Conservation (phyloP, 2,888 invertebrate genomes). For the Phrixothrix hirtus region DNA sequence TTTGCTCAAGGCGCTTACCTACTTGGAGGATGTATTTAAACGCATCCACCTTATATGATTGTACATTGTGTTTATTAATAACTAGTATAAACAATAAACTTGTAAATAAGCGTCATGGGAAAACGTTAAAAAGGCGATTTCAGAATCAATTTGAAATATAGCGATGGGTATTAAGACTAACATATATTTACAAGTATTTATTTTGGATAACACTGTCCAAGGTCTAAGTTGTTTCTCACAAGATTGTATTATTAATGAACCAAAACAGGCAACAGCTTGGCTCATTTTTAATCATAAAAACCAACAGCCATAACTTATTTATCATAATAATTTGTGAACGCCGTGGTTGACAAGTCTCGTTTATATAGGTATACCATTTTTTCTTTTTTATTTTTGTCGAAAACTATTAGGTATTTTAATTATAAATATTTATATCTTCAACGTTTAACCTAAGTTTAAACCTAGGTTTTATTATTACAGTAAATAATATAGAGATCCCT, state of each 20-base stretch:
- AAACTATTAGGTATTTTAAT: slow-evolving; percentile 22
- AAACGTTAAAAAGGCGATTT: slow-evolving; percentile 10
- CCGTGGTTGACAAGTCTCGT: slow-evolving; percentile 38
- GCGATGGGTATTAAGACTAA: slow-evolving; percentile 12
- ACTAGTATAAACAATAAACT: too few relatives aligned
- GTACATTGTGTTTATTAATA: not conserved
- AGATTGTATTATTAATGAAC: slow-evolving; percentile 44
- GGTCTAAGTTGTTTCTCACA: slow-evolving; percentile 38
- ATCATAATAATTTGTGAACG: slow-evolving; percentile 43
- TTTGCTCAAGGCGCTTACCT: slow-evolving; percentile 9
- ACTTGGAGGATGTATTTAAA: slow-evolving; percentile 2
- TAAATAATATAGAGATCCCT: slow-evolving; percentile 30
- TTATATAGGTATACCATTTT: slow-evolving; percentile 31
- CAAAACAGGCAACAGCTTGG: slow-evolving; percentile 45
- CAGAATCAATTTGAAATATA: slow-evolving; percentile 16
- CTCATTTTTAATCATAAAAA: slow-evolving; percentile 49
- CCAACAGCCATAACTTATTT: slow-evolving; percentile 48
- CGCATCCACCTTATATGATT: not conserved
- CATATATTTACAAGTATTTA: slow-evolving; percentile 22
- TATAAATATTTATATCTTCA: slow-evolving; percentile 11
- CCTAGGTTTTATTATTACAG: slow-evolving; percentile 10
- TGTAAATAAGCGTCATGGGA: not conserved
- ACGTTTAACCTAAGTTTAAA: not conserved
- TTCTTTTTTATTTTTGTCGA: slow-evolving; percentile 17
- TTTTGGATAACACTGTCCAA: slow-evolving; percentile 34